These are phyloP conservation scores for Corythaeola cristata DNA, from an alignment of 2,113 vertebrate genomes.

Conservation along the genomic window DNA sequence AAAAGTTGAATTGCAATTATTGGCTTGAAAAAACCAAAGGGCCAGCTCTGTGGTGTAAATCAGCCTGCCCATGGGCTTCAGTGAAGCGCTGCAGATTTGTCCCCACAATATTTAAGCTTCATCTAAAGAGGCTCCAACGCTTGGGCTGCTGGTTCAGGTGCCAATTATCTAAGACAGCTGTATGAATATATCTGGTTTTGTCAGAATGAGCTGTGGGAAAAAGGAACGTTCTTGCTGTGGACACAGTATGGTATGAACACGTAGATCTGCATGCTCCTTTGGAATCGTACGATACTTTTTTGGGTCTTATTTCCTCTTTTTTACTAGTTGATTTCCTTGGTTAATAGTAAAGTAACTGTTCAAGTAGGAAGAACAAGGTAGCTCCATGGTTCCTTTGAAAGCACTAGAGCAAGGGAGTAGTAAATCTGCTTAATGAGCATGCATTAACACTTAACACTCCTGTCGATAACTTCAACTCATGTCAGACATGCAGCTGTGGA, in stretches of 20 bases:
- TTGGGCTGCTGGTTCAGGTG: neutral
- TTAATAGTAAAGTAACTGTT: neutral
- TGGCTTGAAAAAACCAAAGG: neutral
- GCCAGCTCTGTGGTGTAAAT: neutral
- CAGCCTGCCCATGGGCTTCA: neutral
- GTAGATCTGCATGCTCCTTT: neutral
- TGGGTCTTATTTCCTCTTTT: neutral
- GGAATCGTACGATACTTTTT: fast-evolving
- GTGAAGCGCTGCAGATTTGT: neutral
- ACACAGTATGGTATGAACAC: neutral
- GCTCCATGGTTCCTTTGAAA: neutral
- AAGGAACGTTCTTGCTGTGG: neutral
- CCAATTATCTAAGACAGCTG: neutral
- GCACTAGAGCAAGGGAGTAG: neutral
- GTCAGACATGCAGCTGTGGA: neutral
- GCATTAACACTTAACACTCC: neutral
- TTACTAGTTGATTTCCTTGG: neutral
- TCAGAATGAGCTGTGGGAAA: neutral
- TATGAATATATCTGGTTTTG: neutral
- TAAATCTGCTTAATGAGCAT: neutral
- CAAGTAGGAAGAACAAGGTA: neutral
- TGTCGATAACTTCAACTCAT: neutral
- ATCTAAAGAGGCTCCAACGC: neutral
- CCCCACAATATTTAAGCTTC: neutral
- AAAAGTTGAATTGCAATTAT: neutral